Evolutionary conservation across 2,888 invertebrate genomes (phyloP).

Genomic region (Tinea semifulvella): DNA sequence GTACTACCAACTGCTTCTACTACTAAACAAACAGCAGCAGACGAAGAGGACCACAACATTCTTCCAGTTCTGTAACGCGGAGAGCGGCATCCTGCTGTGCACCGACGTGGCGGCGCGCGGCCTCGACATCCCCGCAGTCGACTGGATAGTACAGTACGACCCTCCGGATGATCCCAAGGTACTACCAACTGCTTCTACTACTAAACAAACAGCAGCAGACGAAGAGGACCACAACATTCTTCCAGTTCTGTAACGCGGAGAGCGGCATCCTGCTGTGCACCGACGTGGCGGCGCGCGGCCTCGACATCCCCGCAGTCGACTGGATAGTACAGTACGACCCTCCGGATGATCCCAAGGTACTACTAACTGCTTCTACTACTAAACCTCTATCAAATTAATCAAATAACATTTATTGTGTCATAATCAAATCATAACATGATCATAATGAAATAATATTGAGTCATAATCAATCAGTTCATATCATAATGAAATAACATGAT

Average conservation of each 20-base stretch:
- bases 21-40: conserved; percentile 93
- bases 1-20: too few species aligned
- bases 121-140: conserved; percentile 89
- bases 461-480: too few species aligned
- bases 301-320: conserved; percentile 92
- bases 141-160: conserved; percentile 96
- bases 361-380: too few species aligned
- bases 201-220: conserved; percentile 92
- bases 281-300: conserved; percentile 89
- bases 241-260: conserved; percentile 90
- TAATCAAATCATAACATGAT: too few species aligned
- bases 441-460: too few species aligned
- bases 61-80: conserved; percentile 91
- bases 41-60: conserved; percentile 90
- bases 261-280: conserved; percentile 88
- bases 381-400: too few species aligned
- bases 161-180: conserved; percentile 95
- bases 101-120: conserved; percentile 94
- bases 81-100: conserved; percentile 84
- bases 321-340: conserved; percentile 98
- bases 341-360: conserved; percentile 92
- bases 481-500: too few species aligned
- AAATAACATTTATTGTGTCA: too few species aligned
- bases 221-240: conserved; percentile 90
- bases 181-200: too few species aligned